Base-by-base conservation (phyloP, 2,888 invertebrate species). In the Pherbina coryleti region DNA sequence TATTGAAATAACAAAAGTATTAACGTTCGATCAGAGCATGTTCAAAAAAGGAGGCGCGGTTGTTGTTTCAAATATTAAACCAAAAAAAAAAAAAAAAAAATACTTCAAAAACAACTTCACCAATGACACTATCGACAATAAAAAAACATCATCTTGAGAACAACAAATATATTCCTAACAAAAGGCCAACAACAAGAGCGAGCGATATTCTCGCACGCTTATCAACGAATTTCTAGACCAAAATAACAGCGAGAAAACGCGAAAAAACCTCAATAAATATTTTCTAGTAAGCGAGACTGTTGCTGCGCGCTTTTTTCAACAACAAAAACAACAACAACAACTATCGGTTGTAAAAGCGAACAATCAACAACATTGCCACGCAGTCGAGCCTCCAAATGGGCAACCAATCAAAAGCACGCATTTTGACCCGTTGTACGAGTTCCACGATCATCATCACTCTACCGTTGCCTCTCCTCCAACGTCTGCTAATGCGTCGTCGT, bases 321-420 rank as follows among this genome's bases (percentile, higher is more conserved):
- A 44, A 64, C 51, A 67, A 49, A 34, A 75, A 19, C 31, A 57
- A 60, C 66, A 75, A 80, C 37, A 80, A 81, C 77, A 79, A 82
- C 51, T 57, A 37, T 17, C 44, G 34, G 7, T 53, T 7, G 5
- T 53, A 17, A 53, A 67, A 55, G 44, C 2, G 14, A 67, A 66
- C 28, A 74, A 74, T 37, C 53, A 76, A 57, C 11, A 57, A 67
- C 57, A 67, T 55, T 49, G 57, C 57, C 31, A 55, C 14, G 77
- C 44, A 72, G 87, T 81, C 87, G 87, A 87, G 87, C 87, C 87
- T 82, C 87, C 86, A 76, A 79, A 69, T 62, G 8, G 57, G 14
- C 79, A 77, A 79, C 87, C 87, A 87, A 87, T 87, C 84, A 84
- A 80, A 22, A 53, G 22, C 19, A 4, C 53, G 7, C 44, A 53